Evolutionary conservation across 92 coral and sea anemone genomes (phyloP).

Genomic region (Zoanthus sociatus): DNA sequence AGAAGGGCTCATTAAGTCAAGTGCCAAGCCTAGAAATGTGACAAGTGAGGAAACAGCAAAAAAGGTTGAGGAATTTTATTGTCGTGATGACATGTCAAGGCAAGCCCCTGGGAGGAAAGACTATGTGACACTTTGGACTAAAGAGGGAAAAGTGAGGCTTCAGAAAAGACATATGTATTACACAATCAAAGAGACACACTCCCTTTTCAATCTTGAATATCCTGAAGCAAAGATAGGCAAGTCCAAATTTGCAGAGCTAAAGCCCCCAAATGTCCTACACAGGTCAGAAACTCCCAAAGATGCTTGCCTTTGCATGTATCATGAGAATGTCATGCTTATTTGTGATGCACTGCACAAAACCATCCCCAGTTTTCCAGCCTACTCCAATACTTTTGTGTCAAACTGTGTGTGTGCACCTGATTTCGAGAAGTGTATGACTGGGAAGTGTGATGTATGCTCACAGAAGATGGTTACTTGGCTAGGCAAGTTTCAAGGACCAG

Average conservation of each 20-base stretch:
- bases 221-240: slow-evolving; percentile 62
- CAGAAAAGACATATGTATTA: slow-evolving; percentile 53
- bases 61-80: slow-evolving; percentile 48
- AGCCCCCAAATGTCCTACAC: slow-evolving; percentile 64
- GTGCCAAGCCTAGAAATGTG: slow-evolving; percentile 56
- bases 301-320: slow-evolving; percentile 27
- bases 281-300: slow-evolving; percentile 62
- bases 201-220: slow-evolving; percentile 62
- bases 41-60: slow-evolving; percentile 52
- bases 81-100: slow-evolving; percentile 58
- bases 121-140: slow-evolving; percentile 55
- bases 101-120: slow-evolving; percentile 65
- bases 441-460: slow-evolving; percentile 40
- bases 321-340: slow-evolving; percentile 55
- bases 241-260: slow-evolving; percentile 65
- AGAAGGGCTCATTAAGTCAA: slow-evolving; percentile 61
- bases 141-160: slow-evolving; percentile 60
- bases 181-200: slow-evolving; percentile 59
- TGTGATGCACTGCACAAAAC: slow-evolving; percentile 59
- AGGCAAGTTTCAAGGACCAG: slow-evolving; percentile 52
- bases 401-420: slow-evolving; percentile 57
- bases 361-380: slow-evolving; percentile 57
- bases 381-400: slow-evolving; percentile 56
- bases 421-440: slow-evolving; percentile 44
- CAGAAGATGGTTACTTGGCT: slow-evolving; percentile 56